Evolutionary conservation across 2,113 vertebrate species (phyloP).

Genomic region (Epinephelus moara): DNA sequence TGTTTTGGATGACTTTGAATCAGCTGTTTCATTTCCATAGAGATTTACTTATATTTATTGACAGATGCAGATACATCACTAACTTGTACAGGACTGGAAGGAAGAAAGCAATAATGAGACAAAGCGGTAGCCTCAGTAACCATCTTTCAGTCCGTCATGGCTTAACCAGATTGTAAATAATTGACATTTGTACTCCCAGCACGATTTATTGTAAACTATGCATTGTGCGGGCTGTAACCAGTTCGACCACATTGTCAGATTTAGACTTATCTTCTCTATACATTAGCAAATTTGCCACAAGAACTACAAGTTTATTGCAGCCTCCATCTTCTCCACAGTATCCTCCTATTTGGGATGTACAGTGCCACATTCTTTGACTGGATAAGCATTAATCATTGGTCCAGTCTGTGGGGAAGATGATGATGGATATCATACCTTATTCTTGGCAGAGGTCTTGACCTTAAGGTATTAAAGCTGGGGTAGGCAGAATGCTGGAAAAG

Average conservation of each 20-base stretch:
- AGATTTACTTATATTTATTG: neutral
- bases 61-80: neutral
- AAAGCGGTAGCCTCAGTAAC: slow-evolving; percentile 8
- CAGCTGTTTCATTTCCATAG: neutral
- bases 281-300: neutral
- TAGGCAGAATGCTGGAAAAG: too few relatives aligned
- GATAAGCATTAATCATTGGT: neutral
- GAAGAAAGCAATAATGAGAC: slow-evolving; percentile 40
- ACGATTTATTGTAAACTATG: slow-evolving; percentile 31
- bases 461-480: neutral
- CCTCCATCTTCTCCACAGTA: neutral
- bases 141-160: neutral
- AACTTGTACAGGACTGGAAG: neutral
- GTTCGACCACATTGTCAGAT: neutral
- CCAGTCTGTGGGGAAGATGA: neutral
- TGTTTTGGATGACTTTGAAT: neutral
- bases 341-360: neutral
- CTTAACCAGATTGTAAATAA: slow-evolving; percentile 28
- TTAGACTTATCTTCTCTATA: neutral
- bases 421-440: neutral
- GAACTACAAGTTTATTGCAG: neutral
- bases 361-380: neutral
- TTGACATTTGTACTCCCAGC: accelerated
- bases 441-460: neutral
- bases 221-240: neutral